These are phyloP conservation scores for Acyrthosiphon pisum DNA, from an alignment of 1,140 invertebrate genomes.

Conservation along the genomic window DNA sequence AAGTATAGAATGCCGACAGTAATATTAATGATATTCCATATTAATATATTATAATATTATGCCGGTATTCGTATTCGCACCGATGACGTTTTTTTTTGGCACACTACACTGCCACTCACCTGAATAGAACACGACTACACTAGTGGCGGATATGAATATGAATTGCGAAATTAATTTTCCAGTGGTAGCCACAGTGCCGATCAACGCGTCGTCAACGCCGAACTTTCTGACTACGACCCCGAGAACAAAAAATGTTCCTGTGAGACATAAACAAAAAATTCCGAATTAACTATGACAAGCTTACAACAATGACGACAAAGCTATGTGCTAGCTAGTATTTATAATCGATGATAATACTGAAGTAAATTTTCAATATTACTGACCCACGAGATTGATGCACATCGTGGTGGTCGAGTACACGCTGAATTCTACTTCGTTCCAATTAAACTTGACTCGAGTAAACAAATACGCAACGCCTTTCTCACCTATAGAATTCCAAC, in stretches of 20 bases:
- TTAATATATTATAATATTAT: background rate
- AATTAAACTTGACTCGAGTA: slow-evolving; percentile 54
- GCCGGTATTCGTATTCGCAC: background rate
- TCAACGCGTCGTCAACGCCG: slow-evolving; percentile 25
- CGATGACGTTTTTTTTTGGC: background rate
- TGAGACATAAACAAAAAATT: background rate
- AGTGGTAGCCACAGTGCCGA: slow-evolving; percentile 17
- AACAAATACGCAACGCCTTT: slow-evolving; percentile 54
- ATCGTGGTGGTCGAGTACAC: slow-evolving; percentile 50
- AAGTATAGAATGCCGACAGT: background rate
- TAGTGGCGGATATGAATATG: background rate
- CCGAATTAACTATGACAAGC: background rate
- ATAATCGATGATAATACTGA: background rate
- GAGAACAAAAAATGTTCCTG: slow-evolving; percentile 37
- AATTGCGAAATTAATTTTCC: slow-evolving; percentile 32
- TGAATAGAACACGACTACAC: background rate
- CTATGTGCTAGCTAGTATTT: background rate
- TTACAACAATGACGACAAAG: background rate
- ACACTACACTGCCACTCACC: background rate
- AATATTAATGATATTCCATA: background rate
- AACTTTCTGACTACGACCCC: slow-evolving; percentile 17
- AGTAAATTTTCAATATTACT: background rate
- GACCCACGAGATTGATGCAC: slow-evolving; percentile 53
- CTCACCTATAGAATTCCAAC: slow-evolving; percentile 34
- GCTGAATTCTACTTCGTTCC: slow-evolving; percentile 56